Evolutionary conservation across 2,797 vertebrate species (phyloP).

Genomic region (Cryptoblepharus egeriae): DNA sequence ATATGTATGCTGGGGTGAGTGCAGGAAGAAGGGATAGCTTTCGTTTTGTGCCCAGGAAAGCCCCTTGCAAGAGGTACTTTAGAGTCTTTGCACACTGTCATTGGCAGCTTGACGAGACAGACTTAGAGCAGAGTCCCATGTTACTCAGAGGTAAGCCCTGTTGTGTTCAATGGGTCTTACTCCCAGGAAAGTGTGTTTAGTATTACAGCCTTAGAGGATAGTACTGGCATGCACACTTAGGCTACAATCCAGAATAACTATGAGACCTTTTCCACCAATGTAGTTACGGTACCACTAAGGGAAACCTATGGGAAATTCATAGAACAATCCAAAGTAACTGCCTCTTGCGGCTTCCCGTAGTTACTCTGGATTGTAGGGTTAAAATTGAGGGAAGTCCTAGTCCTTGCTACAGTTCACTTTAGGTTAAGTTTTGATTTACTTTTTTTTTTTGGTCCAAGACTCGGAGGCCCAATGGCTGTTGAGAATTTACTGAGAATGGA

Average conservation of each 20-base stretch:
- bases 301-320: too few relatives aligned
- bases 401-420: neutral
- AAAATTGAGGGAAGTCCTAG: neutral
- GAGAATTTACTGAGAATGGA: neutral
- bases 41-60: neutral
- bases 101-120: neutral
- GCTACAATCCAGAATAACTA: too few relatives aligned
- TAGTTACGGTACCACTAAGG: too few relatives aligned
- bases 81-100: neutral
- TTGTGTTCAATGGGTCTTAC: too few relatives aligned
- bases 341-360: too few relatives aligned
- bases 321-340: too few relatives aligned
- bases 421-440: neutral
- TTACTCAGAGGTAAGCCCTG: too few relatives aligned
- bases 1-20: neutral
- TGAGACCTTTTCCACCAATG: too few relatives aligned
- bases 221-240: neutral
- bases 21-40: neutral
- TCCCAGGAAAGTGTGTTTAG: too few relatives aligned
- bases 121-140: too few relatives aligned
- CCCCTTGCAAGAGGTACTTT: neutral
- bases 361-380: too few relatives aligned
- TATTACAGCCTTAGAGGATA: too few relatives aligned
- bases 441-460: neutral
- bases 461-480: neutral